These are phyloP conservation scores for Furcifer pardalis DNA, from an alignment of 2,797 vertebrate genomes.

Conservation along the genomic window DNA sequence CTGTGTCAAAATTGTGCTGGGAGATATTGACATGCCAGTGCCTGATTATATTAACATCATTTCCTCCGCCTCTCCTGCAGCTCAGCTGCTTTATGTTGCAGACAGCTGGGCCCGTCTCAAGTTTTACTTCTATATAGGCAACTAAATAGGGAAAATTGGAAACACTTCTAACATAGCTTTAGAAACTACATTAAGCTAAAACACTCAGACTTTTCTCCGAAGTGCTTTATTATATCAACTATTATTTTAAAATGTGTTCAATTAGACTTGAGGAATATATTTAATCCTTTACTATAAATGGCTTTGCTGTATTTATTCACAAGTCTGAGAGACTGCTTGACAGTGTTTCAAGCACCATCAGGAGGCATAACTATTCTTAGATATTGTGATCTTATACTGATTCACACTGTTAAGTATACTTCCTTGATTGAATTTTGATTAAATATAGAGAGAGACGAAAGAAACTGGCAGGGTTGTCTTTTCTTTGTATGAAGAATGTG, in stretches of 20 bases:
- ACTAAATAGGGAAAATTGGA: slow-evolving; percentile 53
- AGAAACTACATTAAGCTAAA: slow-evolving; percentile 32
- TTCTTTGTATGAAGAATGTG: neutral
- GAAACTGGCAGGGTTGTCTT: neutral
- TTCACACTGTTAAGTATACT: neutral
- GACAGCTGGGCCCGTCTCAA: slow-evolving; percentile 42
- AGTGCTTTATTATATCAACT: slow-evolving; percentile 35
- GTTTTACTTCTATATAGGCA: slow-evolving; percentile 51
- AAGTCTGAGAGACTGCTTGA: neutral
- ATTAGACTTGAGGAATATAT: slow-evolving; percentile 44
- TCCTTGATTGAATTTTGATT: neutral
- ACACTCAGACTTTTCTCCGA: slow-evolving; percentile 23
- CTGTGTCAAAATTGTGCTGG: slow-evolving; percentile 42
- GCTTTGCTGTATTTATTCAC: slow-evolving; percentile 5
- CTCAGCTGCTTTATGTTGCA: neutral
- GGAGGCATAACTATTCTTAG: slow-evolving; percentile 30
- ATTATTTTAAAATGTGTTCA: slow-evolving; percentile 40
- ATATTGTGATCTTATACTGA: slow-evolving; percentile 26
- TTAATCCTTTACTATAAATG: slow-evolving; percentile 37
- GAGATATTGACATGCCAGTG: slow-evolving; percentile 51
- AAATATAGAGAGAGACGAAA: neutral
- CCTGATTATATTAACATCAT: slow-evolving; percentile 52
- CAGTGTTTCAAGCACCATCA: neutral
- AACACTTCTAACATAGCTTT: slow-evolving; percentile 46
- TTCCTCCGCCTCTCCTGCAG: slow-evolving; percentile 41